Evolutionary conservation across 1,140 invertebrate species (phyloP), one percentile per base, ranked within the genome.

Genomic region (Prorops nasuta): DNA sequence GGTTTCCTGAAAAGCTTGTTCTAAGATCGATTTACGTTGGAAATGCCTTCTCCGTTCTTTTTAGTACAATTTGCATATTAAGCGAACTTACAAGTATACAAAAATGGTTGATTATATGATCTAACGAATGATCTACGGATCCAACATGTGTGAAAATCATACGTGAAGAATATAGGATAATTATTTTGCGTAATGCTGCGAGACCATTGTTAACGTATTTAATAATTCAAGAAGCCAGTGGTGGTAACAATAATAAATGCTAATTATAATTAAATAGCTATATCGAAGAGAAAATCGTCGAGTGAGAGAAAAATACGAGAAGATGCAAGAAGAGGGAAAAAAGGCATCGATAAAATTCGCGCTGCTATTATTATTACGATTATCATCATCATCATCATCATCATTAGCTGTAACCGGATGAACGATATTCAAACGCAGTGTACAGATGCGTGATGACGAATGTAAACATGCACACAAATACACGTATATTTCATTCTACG

Each of bases 1-100:
- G 88, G 88, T 80, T 91, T 91, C 84, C 84, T 91, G 79, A 91
- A 91, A 83, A 90, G 88, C 84, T 90, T 91, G 83, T 90, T 91
- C 84, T 91, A 90, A 89, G 75, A 58, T 67, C 67, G 64, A 71
- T 69, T 66, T 71, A 65, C 53, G 64, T 69, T 66, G 62, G 62
- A 60, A 59, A 69, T 52, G 56, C 60, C 60, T 67, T 69, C 65
- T 76, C 66, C 66, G 62, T 77, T 75, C 64, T 68, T 75, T 76
- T 75, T 73, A 71, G 66, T 73, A 72, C 62, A 74, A 73, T 77
- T 76, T 71, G 65, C 60, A 56, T 69, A 66, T 66, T 65, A 49
- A 74, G 59, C 49, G 46, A 63, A 56, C 44, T 62, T 54, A 57
- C 39, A 57, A 66, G 50, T 65, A 66, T 54, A 49, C 24, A 32